Percentiles rank a stretch among this genome's conserved stretches.
These are phyloP conservation scores for Amphipyra berbera DNA, from an alignment of 2,888 invertebrate genomes.

Conservation along the genomic window DNA sequence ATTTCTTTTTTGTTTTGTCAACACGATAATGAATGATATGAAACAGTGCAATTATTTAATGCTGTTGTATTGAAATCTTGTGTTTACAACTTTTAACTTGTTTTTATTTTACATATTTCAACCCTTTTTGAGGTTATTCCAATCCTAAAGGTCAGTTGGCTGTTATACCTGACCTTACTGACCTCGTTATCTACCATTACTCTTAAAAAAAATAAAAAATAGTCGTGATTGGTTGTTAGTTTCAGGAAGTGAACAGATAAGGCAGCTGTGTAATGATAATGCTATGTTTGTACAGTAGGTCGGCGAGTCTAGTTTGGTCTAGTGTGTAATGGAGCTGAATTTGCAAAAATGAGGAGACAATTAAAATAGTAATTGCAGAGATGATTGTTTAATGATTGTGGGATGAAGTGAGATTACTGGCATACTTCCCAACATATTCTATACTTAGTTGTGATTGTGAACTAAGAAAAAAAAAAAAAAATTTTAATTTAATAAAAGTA, in stretches of 20 bases:
- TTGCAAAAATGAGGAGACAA: not conserved
- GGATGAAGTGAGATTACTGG: too few relatives aligned
- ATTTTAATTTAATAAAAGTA: too few relatives aligned
- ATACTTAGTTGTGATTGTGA: too few relatives aligned
- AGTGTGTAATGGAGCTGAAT: not conserved
- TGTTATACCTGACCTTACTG: slow-evolving; percentile 24
- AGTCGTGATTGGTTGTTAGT: slow-evolving; percentile 4
- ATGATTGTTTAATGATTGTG: too few relatives aligned
- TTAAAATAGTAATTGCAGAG: not conserved
- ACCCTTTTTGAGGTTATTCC: slow-evolving; percentile 4
- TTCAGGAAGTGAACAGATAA: slow-evolving; percentile 39
- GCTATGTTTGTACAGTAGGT: slow-evolving; percentile 10
- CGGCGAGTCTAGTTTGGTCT: slow-evolving; percentile 11
- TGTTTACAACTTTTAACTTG: too few relatives aligned
- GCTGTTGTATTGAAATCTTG: too few relatives aligned
- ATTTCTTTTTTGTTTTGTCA: too few relatives aligned
- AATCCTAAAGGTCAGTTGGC: not conserved
- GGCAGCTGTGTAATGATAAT: slow-evolving; percentile 12
- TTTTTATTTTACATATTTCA: not conserved
- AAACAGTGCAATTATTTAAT: too few relatives aligned
- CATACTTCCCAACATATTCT: too few relatives aligned
- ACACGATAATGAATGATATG: too few relatives aligned
- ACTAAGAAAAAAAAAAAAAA: too few relatives aligned
- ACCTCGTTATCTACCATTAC: slow-evolving; percentile 17
- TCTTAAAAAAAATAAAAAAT: too few relatives aligned